A percentile compares a stretch with the other conserved stretches of the same genome.
Conservation (phyloP, 2,888 invertebrate species). For the Yponomeuta evonymella region DNA sequence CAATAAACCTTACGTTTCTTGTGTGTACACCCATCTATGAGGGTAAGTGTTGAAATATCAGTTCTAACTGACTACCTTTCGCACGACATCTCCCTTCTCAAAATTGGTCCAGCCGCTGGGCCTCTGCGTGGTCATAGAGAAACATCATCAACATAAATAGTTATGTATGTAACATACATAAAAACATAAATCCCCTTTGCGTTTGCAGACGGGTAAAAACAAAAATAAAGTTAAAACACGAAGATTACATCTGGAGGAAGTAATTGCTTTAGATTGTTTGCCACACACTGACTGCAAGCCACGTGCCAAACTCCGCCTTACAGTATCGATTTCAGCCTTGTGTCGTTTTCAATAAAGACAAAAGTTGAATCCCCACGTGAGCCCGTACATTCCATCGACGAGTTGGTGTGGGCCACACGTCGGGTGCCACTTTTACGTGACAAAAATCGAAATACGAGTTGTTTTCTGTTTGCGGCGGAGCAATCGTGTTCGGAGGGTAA, state of each 20-base stretch:
- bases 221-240: neutral
- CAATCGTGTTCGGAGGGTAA: conserved; percentile 7
- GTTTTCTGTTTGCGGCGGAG: neutral
- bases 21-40: too few relatives aligned
- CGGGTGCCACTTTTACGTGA: conserved; percentile 37
- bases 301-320: neutral
- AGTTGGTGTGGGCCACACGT: conserved; percentile 31
- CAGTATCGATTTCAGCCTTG: neutral
- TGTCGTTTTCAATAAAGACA: neutral
- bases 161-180: too few relatives aligned
- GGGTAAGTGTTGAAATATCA: too few relatives aligned
- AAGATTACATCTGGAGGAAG: neutral
- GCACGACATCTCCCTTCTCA: too few relatives aligned
- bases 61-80: too few relatives aligned
- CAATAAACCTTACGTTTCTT: too few relatives aligned
- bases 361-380: neutral
- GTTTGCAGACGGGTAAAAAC: too few relatives aligned
- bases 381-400: conserved; percentile 21
- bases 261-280: neutral
- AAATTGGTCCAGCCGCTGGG: too few relatives aligned
- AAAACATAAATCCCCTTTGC: too few relatives aligned
- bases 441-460: conserved; percentile 26
- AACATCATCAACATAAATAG: too few relatives aligned
- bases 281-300: neutral
- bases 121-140: too few relatives aligned